phyloP scores from a whole-genome alignment of 2,888 invertebrate genomes.

The Melieria crassipennis region DNA sequence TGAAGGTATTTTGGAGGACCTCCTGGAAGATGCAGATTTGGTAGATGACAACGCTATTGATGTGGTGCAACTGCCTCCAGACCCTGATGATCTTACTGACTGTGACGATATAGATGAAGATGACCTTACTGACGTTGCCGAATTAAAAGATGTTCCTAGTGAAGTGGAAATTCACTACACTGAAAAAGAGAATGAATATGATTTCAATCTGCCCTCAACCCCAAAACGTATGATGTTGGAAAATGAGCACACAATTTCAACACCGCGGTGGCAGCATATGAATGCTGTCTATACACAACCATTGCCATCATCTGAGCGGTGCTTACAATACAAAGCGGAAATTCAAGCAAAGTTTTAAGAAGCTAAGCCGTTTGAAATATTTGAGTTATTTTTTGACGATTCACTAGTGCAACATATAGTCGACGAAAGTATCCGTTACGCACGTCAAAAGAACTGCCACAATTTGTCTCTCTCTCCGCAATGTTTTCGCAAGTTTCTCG shows the following conservation, averaged over 20 bases:
- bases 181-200: slow-evolving; percentile 1
- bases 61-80: slow-evolving; percentile 15
- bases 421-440: background rate
- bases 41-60: background rate
- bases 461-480: background rate
- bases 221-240: background rate
- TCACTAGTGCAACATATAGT: slow-evolving; percentile 5
- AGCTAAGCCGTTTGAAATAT: background rate
- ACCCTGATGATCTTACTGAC: slow-evolving; percentile 1
- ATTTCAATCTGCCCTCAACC: background rate
- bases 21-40: slow-evolving; percentile 9
- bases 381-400: background rate
- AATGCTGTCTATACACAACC: background rate
- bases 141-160: slow-evolving; percentile 1
- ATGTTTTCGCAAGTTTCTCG: background rate
- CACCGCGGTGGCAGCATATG: background rate
- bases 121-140: slow-evolving; percentile 4
- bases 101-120: slow-evolving; percentile 18
- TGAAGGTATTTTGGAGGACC: slow-evolving; percentile 11
- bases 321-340: background rate
- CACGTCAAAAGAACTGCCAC: background rate
- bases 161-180: slow-evolving; percentile 6
- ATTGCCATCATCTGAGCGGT: background rate
- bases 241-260: background rate
- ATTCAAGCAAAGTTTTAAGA: background rate